These are phyloP conservation scores for Protophormia terraenovae DNA, from an alignment of 2,888 invertebrate genomes.

Conservation along the genomic window DNA sequence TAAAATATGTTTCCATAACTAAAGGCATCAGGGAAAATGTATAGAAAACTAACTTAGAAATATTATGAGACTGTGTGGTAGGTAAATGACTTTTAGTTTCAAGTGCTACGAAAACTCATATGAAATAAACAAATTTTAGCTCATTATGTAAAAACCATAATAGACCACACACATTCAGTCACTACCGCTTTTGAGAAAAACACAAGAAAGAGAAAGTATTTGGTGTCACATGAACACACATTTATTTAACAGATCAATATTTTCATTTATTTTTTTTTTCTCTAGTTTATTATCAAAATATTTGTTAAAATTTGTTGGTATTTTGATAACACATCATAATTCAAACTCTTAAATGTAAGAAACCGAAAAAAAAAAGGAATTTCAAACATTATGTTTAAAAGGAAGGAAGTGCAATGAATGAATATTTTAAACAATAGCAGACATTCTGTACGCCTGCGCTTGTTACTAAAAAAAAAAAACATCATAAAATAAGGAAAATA, in stretches of 20 bases:
- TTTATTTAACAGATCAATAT: slow-evolving; percentile 47
- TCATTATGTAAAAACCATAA: neutral
- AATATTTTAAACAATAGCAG: neutral
- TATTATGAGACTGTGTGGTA: slow-evolving; percentile 48
- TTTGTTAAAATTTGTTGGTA: slow-evolving; percentile 26
- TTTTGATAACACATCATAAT: slow-evolving; percentile 61
- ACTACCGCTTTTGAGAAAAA: neutral
- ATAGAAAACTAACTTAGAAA: neutral
- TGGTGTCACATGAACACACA: slow-evolving; percentile 47
- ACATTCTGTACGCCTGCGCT: slow-evolving; percentile 18
- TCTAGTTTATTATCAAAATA: slow-evolving; percentile 41
- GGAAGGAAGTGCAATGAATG: slow-evolving; percentile 55
- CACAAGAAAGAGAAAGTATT: slow-evolving; percentile 44
- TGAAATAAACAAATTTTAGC: slow-evolving; percentile 55
- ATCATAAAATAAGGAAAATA: neutral
- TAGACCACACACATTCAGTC: slow-evolving; percentile 59
- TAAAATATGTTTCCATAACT: slow-evolving; percentile 37
- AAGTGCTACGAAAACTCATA: slow-evolving; percentile 47
- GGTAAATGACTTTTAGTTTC: slow-evolving; percentile 55
- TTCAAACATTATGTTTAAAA: slow-evolving; percentile 3
- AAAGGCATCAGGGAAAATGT: neutral
- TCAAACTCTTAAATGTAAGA: slow-evolving; percentile 54
- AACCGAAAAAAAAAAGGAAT: neutral
- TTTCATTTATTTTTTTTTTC: too few relatives aligned
- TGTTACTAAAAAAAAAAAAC: neutral